Percentiles rank a stretch among this genome's conserved stretches.
Evolutionary conservation across 2,113 vertebrate genomes (phyloP).

Genomic region (Arothron firmamentum): DNA sequence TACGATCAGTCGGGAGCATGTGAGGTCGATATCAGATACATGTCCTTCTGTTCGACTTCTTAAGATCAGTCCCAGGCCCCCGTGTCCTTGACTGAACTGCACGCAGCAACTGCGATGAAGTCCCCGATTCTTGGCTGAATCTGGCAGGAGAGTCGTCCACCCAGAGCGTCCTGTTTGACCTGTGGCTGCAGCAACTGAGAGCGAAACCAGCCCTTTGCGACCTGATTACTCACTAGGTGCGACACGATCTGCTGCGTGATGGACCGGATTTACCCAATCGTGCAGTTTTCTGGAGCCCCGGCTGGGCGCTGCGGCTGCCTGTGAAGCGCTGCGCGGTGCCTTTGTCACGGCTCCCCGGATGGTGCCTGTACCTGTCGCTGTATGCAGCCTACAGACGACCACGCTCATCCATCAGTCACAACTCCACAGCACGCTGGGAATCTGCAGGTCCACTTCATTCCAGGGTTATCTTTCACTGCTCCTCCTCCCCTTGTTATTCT

Average conservation of each 20-base stretch:
- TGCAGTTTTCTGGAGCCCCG: constrained; percentile 16
- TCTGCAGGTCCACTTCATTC: constrained; percentile 64
- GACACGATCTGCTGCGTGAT: background rate
- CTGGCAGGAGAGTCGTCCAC: constrained; percentile 19
- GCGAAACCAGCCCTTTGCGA: constrained; percentile 1
- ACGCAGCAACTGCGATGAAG: constrained; percentile 16
- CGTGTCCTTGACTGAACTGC: constrained; percentile 67
- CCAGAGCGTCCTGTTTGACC: constrained; percentile 62
- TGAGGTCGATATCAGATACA: constrained; percentile 69
- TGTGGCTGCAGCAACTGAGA: constrained; percentile 44
- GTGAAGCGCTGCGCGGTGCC: constrained; percentile 33
- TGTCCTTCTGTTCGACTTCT: constrained; percentile 64
- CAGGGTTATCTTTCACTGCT: constrained; percentile 58
- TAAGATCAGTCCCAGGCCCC: constrained; percentile 34
- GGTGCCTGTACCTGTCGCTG: constrained; percentile 63
- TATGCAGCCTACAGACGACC: constrained; percentile 60
- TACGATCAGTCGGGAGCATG: constrained; percentile 71
- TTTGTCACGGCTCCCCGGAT: constrained; percentile 47
- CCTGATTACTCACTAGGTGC: too few relatives aligned
- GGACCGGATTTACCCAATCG: constrained; percentile 11
- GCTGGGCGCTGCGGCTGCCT: constrained; percentile 30
- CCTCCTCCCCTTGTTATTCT: constrained; percentile 44
- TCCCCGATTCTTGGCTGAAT: constrained; percentile 7
- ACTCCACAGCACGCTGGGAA: constrained; percentile 62
- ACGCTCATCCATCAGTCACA: constrained; percentile 67